Percentiles rank a stretch among this genome's conserved stretches.
Evolutionary conservation across 2,888 invertebrate species (phyloP).

Genomic region (Hoplodrina blanda): DNA sequence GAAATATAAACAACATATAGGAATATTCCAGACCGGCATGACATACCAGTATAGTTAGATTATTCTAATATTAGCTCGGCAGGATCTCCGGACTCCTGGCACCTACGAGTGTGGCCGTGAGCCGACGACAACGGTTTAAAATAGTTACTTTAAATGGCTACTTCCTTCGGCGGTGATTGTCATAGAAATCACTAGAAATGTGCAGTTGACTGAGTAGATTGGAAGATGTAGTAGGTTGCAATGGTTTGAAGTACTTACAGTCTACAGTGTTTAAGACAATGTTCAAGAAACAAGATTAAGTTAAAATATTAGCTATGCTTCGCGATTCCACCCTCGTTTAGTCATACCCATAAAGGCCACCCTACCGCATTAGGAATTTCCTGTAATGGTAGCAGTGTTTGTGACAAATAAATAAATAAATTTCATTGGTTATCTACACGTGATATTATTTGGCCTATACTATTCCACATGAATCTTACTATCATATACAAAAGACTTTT

Average conservation of each 20-base stretch:
- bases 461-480: too few species aligned
- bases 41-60: slow-evolving; percentile 40
- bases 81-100: slow-evolving; percentile 61
- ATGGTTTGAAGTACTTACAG: neutral
- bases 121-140: slow-evolving; percentile 72
- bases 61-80: slow-evolving; percentile 63
- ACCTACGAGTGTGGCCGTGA: slow-evolving; percentile 68
- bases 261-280: neutral
- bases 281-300: too few species aligned
- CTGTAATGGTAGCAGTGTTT: too few species aligned
- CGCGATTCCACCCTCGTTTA: too few species aligned
- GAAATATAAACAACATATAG: neutral
- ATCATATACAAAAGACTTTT: too few species aligned
- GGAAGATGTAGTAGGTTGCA: neutral
- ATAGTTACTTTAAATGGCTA: slow-evolving; percentile 78
- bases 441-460: too few species aligned
- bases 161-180: slow-evolving; percentile 72
- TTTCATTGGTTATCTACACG: too few species aligned
- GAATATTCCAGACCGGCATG: slow-evolving; percentile 45
- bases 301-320: too few species aligned
- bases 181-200: slow-evolving; percentile 52
- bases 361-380: too few species aligned
- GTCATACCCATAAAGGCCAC: too few species aligned
- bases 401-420: too few species aligned
- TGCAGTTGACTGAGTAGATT: slow-evolving; percentile 12